Conservation (phyloP, 1,140 invertebrate species). For the Drosophila sechellia region DNA sequence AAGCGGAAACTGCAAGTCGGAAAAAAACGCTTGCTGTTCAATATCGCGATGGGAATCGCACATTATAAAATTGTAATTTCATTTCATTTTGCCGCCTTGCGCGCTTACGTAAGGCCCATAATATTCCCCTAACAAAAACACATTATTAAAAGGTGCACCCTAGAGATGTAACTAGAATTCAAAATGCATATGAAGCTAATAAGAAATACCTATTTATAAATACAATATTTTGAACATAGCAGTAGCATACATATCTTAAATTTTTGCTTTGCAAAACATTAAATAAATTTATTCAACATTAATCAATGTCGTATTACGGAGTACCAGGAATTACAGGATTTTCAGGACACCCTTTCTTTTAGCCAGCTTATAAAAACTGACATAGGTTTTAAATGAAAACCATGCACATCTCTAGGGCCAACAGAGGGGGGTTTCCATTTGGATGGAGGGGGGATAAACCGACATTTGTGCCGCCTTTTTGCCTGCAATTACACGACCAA, state of each 20-base stretch:
- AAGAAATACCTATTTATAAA: not conserved
- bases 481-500: constrained; percentile 76
- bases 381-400: not conserved
- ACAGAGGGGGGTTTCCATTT: constrained; percentile 3
- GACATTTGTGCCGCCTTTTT: constrained; percentile 80
- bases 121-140: constrained; percentile 38
- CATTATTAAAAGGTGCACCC: constrained; percentile 25
- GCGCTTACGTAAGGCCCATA: constrained; percentile 71
- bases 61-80: constrained; percentile 74
- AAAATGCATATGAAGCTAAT: not conserved
- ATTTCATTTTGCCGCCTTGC: constrained; percentile 76
- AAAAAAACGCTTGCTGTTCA: not conserved
- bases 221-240: too few species aligned
- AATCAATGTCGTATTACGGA: too few species aligned
- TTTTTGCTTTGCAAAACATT: too few species aligned
- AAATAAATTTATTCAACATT: too few species aligned
- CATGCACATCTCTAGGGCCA: constrained; percentile 18
- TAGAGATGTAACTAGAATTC: constrained; percentile 29
- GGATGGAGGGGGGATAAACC: constrained; percentile 39
- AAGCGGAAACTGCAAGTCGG: constrained; percentile 1
- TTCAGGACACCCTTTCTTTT: too few species aligned
- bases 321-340: too few species aligned
- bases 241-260: too few species aligned
- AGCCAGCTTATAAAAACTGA: too few species aligned
- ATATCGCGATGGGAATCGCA: constrained; percentile 78